These are phyloP conservation scores for Petrolisthes manimaculis DNA, from an alignment of 2,888 invertebrate species.

Conservation along the genomic window DNA sequence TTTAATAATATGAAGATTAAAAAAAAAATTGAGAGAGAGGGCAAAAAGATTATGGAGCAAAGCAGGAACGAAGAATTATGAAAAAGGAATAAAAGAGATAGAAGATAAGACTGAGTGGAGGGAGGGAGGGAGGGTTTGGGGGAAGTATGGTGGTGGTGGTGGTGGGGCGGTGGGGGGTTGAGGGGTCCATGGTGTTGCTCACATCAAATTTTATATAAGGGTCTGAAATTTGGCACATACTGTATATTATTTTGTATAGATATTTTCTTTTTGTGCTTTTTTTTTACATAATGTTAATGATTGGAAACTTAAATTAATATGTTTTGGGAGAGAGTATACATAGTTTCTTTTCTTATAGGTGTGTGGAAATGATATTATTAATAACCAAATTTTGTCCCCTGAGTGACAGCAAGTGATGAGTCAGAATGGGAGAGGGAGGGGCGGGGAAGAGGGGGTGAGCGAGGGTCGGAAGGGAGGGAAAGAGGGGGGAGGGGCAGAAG, in stretches of 20 bases:
- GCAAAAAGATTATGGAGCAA: neutral
- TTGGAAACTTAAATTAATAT: too few species aligned
- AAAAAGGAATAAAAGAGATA: slow-evolving; percentile 1
- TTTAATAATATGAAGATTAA: neutral
- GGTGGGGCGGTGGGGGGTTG: neutral
- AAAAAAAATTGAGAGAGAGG: slow-evolving; percentile 2
- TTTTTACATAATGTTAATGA: too few species aligned
- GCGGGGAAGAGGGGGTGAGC: neutral
- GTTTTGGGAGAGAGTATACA: too few species aligned
- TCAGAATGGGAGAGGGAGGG: neutral
- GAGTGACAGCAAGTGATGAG: neutral
- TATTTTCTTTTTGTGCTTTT: too few species aligned
- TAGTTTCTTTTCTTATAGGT: too few species aligned
- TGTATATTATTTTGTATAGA: too few species aligned
- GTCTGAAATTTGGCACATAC: too few species aligned
- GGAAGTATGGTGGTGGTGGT: slow-evolving; percentile 5
- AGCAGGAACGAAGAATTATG: neutral
- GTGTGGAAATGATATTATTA: too few species aligned
- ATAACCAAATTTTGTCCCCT: neutral
- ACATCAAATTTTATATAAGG: too few species aligned
- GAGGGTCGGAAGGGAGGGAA: neutral
- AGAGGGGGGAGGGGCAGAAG: neutral
- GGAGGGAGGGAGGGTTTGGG: neutral
- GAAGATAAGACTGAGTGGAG: neutral
- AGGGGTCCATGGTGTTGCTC: too few species aligned